phyloP scores from a whole-genome alignment of 2,888 invertebrate genomes.

The Tetropium fuscum region DNA sequence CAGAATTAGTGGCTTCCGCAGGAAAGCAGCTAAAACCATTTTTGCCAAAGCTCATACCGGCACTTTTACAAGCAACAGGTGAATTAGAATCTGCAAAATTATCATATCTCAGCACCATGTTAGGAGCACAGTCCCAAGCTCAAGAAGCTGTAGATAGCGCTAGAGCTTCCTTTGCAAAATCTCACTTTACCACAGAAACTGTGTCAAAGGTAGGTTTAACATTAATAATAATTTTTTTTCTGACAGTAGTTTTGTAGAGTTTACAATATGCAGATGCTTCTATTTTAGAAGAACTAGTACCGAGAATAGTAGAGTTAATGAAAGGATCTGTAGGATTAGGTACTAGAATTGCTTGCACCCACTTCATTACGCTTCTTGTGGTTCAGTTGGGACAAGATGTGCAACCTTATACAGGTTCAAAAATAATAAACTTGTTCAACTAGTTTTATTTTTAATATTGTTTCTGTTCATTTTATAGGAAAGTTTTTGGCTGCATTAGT shows the following conservation, averaged over 20 bases:
- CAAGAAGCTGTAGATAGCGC: conserved; percentile 84
- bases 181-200: conserved; percentile 90
- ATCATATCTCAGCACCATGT: conserved; percentile 81
- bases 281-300: conserved; percentile 83
- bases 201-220: conserved; percentile 75
- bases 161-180: conserved; percentile 83
- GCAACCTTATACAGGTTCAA: conserved; percentile 70
- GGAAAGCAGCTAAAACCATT: conserved; percentile 85
- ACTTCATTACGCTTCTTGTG: conserved; percentile 80
- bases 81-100: conserved; percentile 86
- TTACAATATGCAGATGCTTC: conserved; percentile 81
- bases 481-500: conserved; percentile 76
- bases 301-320: conserved; percentile 84
- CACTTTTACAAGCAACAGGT: conserved; percentile 86
- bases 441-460: background rate
- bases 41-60: conserved; percentile 83
- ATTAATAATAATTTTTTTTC: background rate
- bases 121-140: conserved; percentile 75
- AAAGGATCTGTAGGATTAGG: conserved; percentile 85
- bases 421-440: background rate
- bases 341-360: conserved; percentile 84
- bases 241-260: conserved; percentile 64
- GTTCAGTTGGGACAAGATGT: conserved; percentile 68
- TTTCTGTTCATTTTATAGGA: conserved; percentile 44
- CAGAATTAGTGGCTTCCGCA: conserved; percentile 86